These are phyloP conservation scores for Drosophila azteca DNA, from an alignment of 1,140 invertebrate species.

Conservation along the genomic window DNA sequence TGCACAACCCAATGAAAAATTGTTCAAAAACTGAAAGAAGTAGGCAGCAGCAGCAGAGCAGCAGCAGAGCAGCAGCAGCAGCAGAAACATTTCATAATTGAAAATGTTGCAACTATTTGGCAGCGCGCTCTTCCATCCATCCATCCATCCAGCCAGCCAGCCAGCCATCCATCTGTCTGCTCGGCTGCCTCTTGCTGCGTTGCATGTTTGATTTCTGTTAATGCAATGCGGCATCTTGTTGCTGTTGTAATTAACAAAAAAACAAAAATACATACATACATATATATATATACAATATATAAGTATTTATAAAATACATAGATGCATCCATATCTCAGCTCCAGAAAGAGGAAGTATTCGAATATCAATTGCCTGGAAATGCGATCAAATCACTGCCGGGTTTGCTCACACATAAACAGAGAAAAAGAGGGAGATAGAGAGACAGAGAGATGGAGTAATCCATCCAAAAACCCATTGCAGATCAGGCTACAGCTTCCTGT, in stretches of 20 bases:
- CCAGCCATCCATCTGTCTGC: slow-evolving; percentile 37
- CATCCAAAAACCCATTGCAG: not conserved
- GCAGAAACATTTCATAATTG: slow-evolving; percentile 74
- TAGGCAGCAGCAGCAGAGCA: not conserved
- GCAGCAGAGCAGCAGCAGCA: not conserved
- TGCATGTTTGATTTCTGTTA: slow-evolving; percentile 71
- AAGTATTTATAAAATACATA: slow-evolving; percentile 2
- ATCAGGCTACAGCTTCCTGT: not conserved
- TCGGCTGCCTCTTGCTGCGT: slow-evolving; percentile 51
- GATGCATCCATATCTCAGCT: slow-evolving; percentile 11
- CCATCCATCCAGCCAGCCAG: slow-evolving; percentile 34
- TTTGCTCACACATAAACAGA: slow-evolving; percentile 2
- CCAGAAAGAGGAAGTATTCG: slow-evolving; percentile 39
- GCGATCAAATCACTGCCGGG: slow-evolving; percentile 42
- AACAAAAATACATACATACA: not conserved
- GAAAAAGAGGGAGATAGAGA: too few species aligned
- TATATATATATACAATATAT: not conserved
- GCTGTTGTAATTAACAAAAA: slow-evolving; percentile 42
- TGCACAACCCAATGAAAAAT: slow-evolving; percentile 34
- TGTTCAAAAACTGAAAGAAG: slow-evolving; percentile 22
- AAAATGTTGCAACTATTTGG: slow-evolving; percentile 77
- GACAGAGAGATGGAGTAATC: too few species aligned
- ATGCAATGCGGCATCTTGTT: slow-evolving; percentile 72
- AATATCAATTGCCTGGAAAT: slow-evolving; percentile 51
- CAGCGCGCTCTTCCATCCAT: slow-evolving; percentile 44